A percentile compares a stretch with the other conserved stretches of the same genome.
phyloP scores from a whole-genome alignment of 2,797 vertebrate species.

The Rhodeus uyekii region DNA sequence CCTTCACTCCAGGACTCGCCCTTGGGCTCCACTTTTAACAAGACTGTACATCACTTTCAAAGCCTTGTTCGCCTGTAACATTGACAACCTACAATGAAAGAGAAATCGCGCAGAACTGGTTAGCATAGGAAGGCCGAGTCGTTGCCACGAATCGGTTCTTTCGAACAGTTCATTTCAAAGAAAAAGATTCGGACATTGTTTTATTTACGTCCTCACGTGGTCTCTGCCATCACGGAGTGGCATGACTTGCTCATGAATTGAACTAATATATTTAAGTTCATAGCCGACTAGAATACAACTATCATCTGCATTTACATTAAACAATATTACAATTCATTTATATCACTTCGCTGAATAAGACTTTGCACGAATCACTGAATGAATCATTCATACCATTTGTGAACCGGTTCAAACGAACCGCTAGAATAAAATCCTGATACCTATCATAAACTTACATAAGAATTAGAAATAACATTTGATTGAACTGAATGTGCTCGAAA shows the following conservation, averaged over 20 bases:
- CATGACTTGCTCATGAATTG: not conserved
- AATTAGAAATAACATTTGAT: not conserved
- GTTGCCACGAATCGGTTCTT: not conserved
- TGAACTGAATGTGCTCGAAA: not conserved
- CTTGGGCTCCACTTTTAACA: constrained; percentile 15
- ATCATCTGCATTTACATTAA: not conserved
- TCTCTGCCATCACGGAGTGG: not conserved
- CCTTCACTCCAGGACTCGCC: not conserved
- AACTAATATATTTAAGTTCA: not conserved
- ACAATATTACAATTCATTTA: not conserved
- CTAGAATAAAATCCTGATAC: not conserved
- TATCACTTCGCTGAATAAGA: not conserved
- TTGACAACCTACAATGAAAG: not conserved
- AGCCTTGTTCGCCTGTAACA: not conserved
- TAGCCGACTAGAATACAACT: not conserved
- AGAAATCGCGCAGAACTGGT: not conserved
- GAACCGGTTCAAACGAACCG: not conserved
- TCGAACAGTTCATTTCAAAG: not conserved
- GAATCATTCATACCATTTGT: not conserved
- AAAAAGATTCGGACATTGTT: not conserved
- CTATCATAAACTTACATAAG: not conserved
- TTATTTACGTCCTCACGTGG: not conserved
- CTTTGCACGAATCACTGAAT: not conserved
- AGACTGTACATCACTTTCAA: not conserved
- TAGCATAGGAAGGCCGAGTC: not conserved